A percentile compares a stretch with the other conserved stretches of the same genome.
phyloP scores from a whole-genome alignment of 2,113 vertebrate species.

The Hyaena hyaena region DNA sequence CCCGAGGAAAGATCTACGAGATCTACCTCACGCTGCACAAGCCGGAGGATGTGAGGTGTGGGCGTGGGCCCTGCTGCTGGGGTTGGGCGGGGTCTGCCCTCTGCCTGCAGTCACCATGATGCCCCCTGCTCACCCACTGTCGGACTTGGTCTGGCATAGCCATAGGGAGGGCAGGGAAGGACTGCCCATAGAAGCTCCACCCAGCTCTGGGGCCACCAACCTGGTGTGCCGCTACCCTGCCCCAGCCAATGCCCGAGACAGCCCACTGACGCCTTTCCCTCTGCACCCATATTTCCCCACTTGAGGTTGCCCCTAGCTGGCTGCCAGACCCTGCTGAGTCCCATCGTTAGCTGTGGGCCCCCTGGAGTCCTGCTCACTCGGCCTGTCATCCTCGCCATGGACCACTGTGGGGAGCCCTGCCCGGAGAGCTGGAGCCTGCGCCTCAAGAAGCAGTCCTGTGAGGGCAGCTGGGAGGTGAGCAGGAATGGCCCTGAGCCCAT shows the following conservation, averaged over 20 bases:
- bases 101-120: background rate
- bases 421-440: conserved; percentile 97
- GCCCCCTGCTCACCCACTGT: background rate
- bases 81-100: background rate
- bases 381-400: conserved; percentile 97
- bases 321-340: conserved; percentile 97
- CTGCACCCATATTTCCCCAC: conserved; percentile 64
- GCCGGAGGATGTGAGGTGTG: conserved; percentile 98
- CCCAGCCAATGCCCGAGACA: background rate
- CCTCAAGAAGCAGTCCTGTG: conserved; percentile 97
- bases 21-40: conserved; percentile 98
- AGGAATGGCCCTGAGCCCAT: background rate
- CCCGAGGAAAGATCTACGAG: conserved; percentile 99
- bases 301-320: conserved; percentile 96
- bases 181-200: background rate
- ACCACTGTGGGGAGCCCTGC: conserved; percentile 96
- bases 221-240: background rate
- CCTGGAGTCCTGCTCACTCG: conserved; percentile 96
- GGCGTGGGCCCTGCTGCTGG: conserved; percentile 58
- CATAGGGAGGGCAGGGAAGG: background rate
- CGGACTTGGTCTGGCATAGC: background rate
- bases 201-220: background rate
- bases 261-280: conserved; percentile 66
- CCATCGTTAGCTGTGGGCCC: conserved; percentile 98
- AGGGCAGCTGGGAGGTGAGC: conserved; percentile 98